phyloP scores from a whole-genome alignment of 2,113 vertebrate species.

The Dendropsophus ebraccatus region DNA sequence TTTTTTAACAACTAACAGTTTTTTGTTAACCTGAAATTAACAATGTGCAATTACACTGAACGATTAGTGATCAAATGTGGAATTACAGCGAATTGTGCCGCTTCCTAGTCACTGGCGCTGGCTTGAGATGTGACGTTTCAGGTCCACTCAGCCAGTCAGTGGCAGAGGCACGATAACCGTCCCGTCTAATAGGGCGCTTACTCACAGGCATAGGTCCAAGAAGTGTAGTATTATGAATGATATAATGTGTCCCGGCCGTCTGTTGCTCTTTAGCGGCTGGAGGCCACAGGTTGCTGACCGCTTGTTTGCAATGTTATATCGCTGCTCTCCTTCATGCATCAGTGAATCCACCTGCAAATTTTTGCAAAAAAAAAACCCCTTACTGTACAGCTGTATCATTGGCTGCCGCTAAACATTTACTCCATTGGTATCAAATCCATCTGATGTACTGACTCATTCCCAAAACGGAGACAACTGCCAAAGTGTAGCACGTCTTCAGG shows the following conservation, averaged over 20 bases:
- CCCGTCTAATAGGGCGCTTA: no score
- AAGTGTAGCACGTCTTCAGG: background rate
- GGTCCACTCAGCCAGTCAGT: no score
- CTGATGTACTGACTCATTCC: constrained; percentile 8
- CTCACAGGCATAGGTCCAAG: no score
- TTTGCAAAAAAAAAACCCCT: background rate
- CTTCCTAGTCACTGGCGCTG: no score
- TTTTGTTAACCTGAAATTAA: no score
- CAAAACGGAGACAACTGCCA: background rate
- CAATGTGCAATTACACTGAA: no score
- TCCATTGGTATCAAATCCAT: background rate
- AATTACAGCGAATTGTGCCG: no score
- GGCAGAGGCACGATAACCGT: no score
- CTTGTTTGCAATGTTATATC: background rate
- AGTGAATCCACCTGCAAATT: background rate
- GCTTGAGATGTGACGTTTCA: no score
- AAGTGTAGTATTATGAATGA: background rate
- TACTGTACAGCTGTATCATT: background rate
- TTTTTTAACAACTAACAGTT: no score
- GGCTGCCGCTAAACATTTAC: background rate
- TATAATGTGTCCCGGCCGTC: background rate
- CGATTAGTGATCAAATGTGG: no score
- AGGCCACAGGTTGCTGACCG: background rate
- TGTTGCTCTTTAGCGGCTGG: background rate
- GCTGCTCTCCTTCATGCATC: background rate